Conservation (phyloP, 2,888 invertebrate genomes). For the Chouioia cunea region DNA sequence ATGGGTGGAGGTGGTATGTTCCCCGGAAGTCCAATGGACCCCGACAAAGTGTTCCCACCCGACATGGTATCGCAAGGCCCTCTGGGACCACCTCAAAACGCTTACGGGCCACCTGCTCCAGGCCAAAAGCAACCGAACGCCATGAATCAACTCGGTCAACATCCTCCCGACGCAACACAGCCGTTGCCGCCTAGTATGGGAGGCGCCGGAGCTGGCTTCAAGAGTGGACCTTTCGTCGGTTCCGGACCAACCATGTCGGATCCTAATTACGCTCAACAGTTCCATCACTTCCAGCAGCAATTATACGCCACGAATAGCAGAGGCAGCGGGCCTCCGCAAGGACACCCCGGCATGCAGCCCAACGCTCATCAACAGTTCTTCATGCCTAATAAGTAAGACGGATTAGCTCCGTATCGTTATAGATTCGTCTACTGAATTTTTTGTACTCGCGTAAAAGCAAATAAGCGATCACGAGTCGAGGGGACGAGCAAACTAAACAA, state of each 20-base stretch:
- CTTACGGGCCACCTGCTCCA: conserved; percentile 66
- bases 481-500: no score
- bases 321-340: conserved; percentile 65
- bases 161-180: conserved; percentile 77
- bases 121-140: conserved; percentile 73
- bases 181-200: conserved; percentile 85
- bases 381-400: conserved; percentile 62
- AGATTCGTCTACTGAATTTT: no score
- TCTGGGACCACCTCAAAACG: conserved; percentile 61
- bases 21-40: conserved; percentile 65
- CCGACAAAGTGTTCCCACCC: conserved; percentile 65
- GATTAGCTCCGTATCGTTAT: no score
- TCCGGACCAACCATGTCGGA: conserved; percentile 89
- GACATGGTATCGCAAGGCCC: conserved; percentile 60
- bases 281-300: conserved; percentile 96
- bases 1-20: conserved; percentile 67
- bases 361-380: conserved; percentile 69
- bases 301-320: conserved; percentile 89
- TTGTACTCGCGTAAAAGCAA: no score
- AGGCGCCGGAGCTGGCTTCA: conserved; percentile 74
- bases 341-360: conserved; percentile 68
- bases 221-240: conserved; percentile 81
- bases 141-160: conserved; percentile 69
- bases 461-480: no score
- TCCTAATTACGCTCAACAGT: conserved; percentile 94